Evolutionary conservation across 2,797 vertebrate species (phyloP), one percentile per base, ranked within the genome.

Genomic region (Poeciliopsis presidionis): DNA sequence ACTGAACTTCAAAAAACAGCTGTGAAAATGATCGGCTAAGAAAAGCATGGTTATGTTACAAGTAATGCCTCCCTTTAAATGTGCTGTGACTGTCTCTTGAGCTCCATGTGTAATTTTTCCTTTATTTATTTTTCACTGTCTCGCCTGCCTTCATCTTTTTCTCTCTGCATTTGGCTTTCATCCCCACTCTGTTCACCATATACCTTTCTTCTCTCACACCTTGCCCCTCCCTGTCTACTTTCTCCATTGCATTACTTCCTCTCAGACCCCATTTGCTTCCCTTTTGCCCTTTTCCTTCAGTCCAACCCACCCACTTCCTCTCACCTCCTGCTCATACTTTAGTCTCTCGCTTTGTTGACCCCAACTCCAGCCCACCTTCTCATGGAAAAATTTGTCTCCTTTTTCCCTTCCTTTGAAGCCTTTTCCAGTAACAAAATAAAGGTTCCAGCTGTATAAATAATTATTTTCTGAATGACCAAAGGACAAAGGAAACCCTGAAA

Each of bases 111-210:
- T 91, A 91, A 89, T 78, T 63, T 63, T 78, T 88, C 88, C 89
- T 91, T 87, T 76, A 77, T 91, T 36, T 72, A 71, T 77, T 76
- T 90, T 84, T 73, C 74, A 75, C 72, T 55, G 41, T 43, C 67
- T 81, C 78, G 83, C 81, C 79, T 89, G 78, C 79, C 86, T 91
- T 80, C 85, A 86, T 85, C 86, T 71, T 72, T 75, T 79, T 87
- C 78, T 84, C 80, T 47, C 30, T 84, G 84, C 93, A 94, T 94
- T 93, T 95, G 95, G 86, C 87, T 94, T 90, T 92, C 89, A 94
- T 84, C 73, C 53, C 74, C 55, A 76, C 79, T 90, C 70, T 81
- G 47, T 88, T 84, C 84, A 79, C 6, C 39, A 79, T 83, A 65
- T 79, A 88, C 85, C 89, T 91, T 86, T 81, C 81, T 81, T 82